Percentiles rank a stretch among this genome's conserved stretches.
These are phyloP conservation scores for Andrena trimmerana DNA, from an alignment of 2,888 invertebrate genomes.

Conservation along the genomic window DNA sequence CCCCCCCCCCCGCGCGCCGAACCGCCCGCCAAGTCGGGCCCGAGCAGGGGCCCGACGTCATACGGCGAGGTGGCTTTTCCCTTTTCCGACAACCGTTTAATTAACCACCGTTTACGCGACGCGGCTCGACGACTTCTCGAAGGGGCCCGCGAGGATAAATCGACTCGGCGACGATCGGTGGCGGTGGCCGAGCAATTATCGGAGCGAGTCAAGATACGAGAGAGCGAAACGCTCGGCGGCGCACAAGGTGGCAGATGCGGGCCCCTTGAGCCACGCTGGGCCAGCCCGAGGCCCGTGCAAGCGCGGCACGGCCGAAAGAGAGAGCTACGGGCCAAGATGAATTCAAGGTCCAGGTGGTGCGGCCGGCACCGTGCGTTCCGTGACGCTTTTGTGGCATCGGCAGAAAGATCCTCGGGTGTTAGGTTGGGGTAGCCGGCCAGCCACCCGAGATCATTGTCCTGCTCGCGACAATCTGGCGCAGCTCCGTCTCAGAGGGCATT, in stretches of 20 bases:
- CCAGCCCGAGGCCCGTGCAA: constrained; percentile 20
- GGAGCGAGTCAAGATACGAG: constrained; percentile 53
- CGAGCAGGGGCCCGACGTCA: background rate
- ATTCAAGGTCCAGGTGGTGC: constrained; percentile 67
- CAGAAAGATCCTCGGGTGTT: constrained; percentile 55
- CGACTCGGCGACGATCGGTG: constrained; percentile 40
- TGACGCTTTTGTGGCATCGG: constrained; percentile 64
- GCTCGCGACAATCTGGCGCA: constrained; percentile 69
- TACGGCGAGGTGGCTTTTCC: constrained; percentile 3
- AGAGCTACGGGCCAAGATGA: constrained; percentile 58
- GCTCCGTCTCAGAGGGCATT: constrained; percentile 40
- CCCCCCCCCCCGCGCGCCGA: no score
- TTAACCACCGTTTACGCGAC: constrained; percentile 23
- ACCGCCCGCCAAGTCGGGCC: background rate
- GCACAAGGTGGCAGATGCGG: constrained; percentile 73
- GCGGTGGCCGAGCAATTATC: constrained; percentile 63
- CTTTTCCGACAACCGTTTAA: constrained; percentile 38
- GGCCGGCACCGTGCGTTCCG: constrained; percentile 41
- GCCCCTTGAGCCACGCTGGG: constrained; percentile 49
- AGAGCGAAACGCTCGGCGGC: constrained; percentile 50
- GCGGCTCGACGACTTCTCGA: constrained; percentile 31
- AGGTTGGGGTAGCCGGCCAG: constrained; percentile 50
- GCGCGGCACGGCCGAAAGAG: constrained; percentile 33
- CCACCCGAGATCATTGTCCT: constrained; percentile 71
- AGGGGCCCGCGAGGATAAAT: constrained; percentile 52